Evolutionary conservation across 2,888 invertebrate species (phyloP), one percentile per base, ranked within the genome.

Genomic region (Phengaris alcon): DNA sequence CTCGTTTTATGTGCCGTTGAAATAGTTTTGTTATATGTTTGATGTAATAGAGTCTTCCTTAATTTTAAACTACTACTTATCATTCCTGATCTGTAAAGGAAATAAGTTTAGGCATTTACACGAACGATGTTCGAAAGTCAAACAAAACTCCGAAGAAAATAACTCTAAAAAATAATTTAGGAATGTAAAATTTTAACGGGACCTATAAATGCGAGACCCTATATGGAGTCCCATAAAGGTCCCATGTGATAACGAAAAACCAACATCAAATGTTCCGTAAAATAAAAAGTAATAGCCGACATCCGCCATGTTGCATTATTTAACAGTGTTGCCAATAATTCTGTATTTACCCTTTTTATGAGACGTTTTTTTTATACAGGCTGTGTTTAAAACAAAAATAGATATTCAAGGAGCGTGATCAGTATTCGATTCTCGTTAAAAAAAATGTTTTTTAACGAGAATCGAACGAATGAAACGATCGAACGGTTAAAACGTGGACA

Each of bases 271-370:
- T 51, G 55, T 85, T 85, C 85, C 84, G 83, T 83, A 83, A 81
- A 86, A 87, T 88, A 88, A 88, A 88, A 88, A 86, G 84, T 86
- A 86, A 88, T 85, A 86, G 80, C 75, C 72, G 46, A 22, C 52
- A 64, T 64, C 35, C 64, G 64, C 64, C 64, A 64, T 64, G 64
- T 51, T 70, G 70, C 70, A 70, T 70, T 70, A 70, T 70, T 70
- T 52, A 70, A 52, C 70, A 22, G 22, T 70, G 52, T 52, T 70
- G 52, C 52, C 70, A 70, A 51, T 51, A 51, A 52, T 51, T 70
- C 22, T 70, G 48, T 70, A 9, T 22, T 12, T 48, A 48, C 9
- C 46, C 46, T 15, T 48, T 13, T n/a, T 64, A 44, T 13, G 64
- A 35, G 6, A 2, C 12, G n/a, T n/a, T 12, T 64, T 64, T 59